These are phyloP conservation scores for Chrysopilus asiliformis DNA, from an alignment of 2,888 invertebrate species.

Conservation along the genomic window DNA sequence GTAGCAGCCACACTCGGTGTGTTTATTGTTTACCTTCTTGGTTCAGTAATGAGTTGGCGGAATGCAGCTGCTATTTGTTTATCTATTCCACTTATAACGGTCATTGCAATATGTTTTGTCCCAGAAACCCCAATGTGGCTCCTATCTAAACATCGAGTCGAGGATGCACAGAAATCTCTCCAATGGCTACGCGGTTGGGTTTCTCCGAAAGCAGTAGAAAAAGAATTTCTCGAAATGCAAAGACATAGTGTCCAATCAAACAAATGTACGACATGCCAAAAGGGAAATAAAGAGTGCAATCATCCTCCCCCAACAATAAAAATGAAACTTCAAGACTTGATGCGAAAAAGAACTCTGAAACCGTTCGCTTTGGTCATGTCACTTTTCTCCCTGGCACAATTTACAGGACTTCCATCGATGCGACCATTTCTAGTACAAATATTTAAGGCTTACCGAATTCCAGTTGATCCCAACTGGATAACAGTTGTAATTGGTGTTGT, in stretches of 20 bases:
- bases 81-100: constrained; percentile 48
- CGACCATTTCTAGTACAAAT: constrained; percentile 44
- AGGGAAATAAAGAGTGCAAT: constrained; percentile 16
- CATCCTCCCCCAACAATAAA: constrained; percentile 25
- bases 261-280: constrained; percentile 16
- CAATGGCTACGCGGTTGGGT: constrained; percentile 75
- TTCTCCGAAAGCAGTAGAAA: constrained; percentile 43
- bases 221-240: constrained; percentile 27
- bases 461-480: constrained; percentile 34
- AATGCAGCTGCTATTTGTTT: constrained; percentile 54
- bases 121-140: constrained; percentile 78
- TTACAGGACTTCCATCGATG: constrained; percentile 39
- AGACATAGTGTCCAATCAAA: constrained; percentile 16
- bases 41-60: constrained; percentile 57
- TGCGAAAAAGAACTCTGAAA: constrained; percentile 40
- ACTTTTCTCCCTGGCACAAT: constrained; percentile 41
- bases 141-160: constrained; percentile 48
- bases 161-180: constrained; percentile 53
- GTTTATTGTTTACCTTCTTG: constrained; percentile 60
- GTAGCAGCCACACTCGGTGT: constrained; percentile 58
- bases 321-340: constrained; percentile 27
- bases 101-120: constrained; percentile 52
- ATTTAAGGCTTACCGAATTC: constrained; percentile 32
- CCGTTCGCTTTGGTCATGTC: constrained; percentile 41
- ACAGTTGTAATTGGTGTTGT: constrained; percentile 41